phyloP scores from a whole-genome alignment of 2,113 vertebrate species.

The Scomber japonicus region DNA sequence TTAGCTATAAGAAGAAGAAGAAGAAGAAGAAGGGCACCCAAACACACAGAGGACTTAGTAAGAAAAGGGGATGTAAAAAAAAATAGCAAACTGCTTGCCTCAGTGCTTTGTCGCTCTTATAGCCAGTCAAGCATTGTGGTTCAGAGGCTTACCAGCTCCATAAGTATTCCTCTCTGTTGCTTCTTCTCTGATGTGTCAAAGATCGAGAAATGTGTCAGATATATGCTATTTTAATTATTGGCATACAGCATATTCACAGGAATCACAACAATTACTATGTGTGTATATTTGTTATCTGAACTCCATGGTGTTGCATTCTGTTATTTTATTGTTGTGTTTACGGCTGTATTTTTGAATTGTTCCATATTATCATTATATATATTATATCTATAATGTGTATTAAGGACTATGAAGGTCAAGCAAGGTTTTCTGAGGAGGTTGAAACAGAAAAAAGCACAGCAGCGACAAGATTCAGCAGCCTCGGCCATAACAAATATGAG shows the following conservation, averaged over 20 bases:
- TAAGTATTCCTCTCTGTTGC: neutral
- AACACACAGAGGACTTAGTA: slow-evolving; percentile 10
- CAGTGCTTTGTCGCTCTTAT: slow-evolving; percentile 28
- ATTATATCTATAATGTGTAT: no score
- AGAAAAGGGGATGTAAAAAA: slow-evolving; percentile 3
- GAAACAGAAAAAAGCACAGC: slow-evolving; percentile 2
- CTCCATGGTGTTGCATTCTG: neutral
- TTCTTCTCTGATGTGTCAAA: neutral
- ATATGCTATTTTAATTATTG: neutral
- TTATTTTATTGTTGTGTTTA: neutral
- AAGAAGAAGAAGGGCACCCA: neutral
- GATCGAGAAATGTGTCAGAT: slow-evolving; percentile 6
- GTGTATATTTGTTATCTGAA: neutral
- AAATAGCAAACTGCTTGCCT: slow-evolving; percentile 30
- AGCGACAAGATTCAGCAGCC: slow-evolving; percentile 4
- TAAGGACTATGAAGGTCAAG: no score
- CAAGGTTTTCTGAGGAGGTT: neutral
- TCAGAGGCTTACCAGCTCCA: slow-evolving; percentile 25
- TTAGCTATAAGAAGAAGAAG: neutral
- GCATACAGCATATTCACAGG: neutral
- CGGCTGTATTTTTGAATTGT: neutral
- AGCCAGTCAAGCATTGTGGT: slow-evolving; percentile 31
- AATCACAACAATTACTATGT: neutral
- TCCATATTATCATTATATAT: neutral
- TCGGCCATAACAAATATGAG: slow-evolving; percentile 34